Conservation (phyloP, 2,113 vertebrate genomes). For the Anguilla rostrata region DNA sequence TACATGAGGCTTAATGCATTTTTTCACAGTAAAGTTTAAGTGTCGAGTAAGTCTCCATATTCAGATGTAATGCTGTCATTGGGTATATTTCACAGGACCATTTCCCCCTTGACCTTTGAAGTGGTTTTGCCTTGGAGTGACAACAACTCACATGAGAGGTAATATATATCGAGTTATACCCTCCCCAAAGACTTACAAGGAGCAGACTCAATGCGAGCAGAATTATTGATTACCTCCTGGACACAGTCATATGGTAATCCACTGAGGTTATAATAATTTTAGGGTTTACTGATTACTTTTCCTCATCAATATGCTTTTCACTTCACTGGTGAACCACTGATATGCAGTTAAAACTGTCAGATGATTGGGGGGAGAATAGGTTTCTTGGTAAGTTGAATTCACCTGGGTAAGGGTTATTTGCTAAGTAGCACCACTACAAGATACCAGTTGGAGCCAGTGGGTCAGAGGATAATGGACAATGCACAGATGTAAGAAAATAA, state of each 20-base stretch:
- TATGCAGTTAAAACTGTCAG: neutral
- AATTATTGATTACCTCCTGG: neutral
- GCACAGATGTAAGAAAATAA: too few species aligned
- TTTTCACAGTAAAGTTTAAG: neutral
- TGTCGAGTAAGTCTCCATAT: neutral
- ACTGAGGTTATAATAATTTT: neutral
- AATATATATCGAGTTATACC: constrained; percentile 7
- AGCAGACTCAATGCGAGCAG: neutral
- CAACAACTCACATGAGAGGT: constrained; percentile 1
- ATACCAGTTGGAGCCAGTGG: too few species aligned
- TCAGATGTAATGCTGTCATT: neutral
- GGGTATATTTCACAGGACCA: neutral
- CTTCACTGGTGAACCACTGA: neutral
- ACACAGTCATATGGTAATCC: neutral
- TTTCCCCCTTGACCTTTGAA: constrained; percentile 15
- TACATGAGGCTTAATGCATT: neutral
- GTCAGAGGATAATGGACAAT: too few species aligned
- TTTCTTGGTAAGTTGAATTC: too few species aligned
- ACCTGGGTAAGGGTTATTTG: too few species aligned
- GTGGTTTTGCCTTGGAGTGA: neutral
- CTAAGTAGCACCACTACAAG: too few species aligned
- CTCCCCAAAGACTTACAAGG: neutral
- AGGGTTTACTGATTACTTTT: neutral
- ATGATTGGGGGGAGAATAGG: neutral
- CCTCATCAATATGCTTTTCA: constrained; percentile 4